phyloP scores from a whole-genome alignment of 2,113 vertebrate genomes.

The Thermophis baileyi region DNA sequence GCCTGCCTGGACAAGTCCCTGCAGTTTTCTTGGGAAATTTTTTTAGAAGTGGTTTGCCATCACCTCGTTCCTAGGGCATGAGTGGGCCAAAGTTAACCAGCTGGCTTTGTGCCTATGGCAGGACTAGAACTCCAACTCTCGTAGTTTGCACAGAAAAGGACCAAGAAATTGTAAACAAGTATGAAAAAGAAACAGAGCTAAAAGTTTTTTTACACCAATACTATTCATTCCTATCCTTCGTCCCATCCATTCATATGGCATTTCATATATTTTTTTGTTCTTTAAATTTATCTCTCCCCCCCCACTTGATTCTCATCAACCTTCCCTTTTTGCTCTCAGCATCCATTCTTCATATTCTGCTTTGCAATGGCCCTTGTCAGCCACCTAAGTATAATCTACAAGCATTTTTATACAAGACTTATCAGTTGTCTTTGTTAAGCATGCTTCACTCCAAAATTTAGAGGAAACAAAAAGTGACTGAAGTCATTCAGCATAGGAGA shows the following conservation, averaged over 20 bases:
- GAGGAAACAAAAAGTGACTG: not conserved
- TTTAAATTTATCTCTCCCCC: not conserved
- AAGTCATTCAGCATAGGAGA: not conserved
- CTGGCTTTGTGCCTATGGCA: not conserved
- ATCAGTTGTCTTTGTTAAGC: not conserved
- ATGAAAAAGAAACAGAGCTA: not conserved
- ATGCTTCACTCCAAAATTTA: not conserved
- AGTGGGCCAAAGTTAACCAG: not conserved
- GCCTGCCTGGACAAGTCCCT: not conserved
- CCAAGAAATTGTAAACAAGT: not conserved
- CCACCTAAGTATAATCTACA: not conserved
- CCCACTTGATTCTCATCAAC: not conserved
- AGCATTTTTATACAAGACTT: not conserved
- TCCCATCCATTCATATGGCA: not conserved
- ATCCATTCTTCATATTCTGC: not conserved
- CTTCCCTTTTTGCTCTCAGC: not conserved
- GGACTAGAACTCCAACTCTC: not conserved
- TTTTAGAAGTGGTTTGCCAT: not conserved
- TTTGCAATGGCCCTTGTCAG: not conserved
- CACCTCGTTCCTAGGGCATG: not conserved
- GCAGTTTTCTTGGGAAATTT: not conserved
- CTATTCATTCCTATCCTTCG: not conserved
- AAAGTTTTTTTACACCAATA: not conserved
- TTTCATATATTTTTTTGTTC: not conserved
- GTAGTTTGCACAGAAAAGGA: not conserved